phyloP scores from a whole-genome alignment of 2,113 vertebrate genomes.

The Odocoileus virginianus region DNA sequence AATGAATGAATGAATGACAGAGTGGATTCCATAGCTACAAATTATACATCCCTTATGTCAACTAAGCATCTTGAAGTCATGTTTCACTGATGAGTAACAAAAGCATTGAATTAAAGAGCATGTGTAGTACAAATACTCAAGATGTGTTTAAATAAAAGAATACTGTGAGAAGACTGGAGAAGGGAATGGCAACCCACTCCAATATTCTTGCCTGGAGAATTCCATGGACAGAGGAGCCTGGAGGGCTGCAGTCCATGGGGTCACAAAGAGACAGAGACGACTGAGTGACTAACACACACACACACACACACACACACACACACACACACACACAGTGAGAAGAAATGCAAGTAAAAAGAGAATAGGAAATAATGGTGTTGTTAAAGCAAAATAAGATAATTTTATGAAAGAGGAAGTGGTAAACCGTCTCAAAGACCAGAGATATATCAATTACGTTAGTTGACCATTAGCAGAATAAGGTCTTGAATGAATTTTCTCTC shows the following conservation, averaged over 20 bases:
- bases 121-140: conserved; percentile 6
- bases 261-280: fast-evolving
- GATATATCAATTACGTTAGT: not conserved
- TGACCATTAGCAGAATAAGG: not conserved
- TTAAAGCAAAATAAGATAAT: not conserved
- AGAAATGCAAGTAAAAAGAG: not conserved
- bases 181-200: not conserved
- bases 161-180: not conserved
- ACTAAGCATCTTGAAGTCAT: not conserved
- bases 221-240: not conserved
- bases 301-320: too few relatives aligned
- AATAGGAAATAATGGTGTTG: not conserved
- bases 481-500: not conserved
- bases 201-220: not conserved
- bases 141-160: conserved; percentile 6
- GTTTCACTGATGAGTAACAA: conserved; percentile 34
- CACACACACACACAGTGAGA: not conserved
- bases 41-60: not conserved
- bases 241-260: not conserved
- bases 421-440: not conserved
- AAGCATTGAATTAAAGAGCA: not conserved
- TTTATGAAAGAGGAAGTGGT: not conserved
- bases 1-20: not conserved
- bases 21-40: not conserved
- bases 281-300: not conserved